Evolutionary conservation across 2,113 vertebrate species (phyloP).

Genomic region (Myiagra hebetior): DNA sequence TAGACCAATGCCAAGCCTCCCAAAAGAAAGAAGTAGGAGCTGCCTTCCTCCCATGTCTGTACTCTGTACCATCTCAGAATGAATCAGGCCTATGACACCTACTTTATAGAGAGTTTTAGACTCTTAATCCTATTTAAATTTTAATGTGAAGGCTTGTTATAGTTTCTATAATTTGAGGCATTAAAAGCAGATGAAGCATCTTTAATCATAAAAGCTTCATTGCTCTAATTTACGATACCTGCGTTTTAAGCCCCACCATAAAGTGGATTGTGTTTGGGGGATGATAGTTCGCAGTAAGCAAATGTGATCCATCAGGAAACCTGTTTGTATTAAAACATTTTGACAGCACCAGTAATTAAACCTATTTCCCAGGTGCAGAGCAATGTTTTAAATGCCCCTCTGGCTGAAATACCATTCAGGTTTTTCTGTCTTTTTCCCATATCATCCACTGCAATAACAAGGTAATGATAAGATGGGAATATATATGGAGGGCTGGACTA

Average conservation of each 20-base stretch:
- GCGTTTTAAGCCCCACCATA: conserved; percentile 42
- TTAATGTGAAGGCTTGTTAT: conserved; percentile 60
- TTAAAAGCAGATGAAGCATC: conserved; percentile 63
- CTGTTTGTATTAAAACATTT: conserved; percentile 74
- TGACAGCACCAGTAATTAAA: conserved; percentile 75
- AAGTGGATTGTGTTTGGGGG: conserved; percentile 56
- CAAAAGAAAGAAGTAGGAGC: background rate
- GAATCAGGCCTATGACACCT: background rate
- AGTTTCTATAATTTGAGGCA: conserved; percentile 57
- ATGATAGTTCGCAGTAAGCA: conserved; percentile 56
- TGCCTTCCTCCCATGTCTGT: background rate
- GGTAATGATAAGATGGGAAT: conserved; percentile 48
- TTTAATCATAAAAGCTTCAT: conserved; percentile 71
- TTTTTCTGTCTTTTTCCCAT: conserved; percentile 51
- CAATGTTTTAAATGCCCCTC: conserved; percentile 66
- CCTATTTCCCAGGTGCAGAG: conserved; percentile 71
- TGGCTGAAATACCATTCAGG: conserved; percentile 53
- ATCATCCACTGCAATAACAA: conserved; percentile 39
- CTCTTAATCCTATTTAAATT: conserved; percentile 59
- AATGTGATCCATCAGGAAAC: conserved; percentile 67
- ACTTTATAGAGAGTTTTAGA: background rate
- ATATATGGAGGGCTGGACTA: background rate
- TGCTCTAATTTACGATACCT: conserved; percentile 65
- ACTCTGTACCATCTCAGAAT: background rate
- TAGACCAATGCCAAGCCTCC: background rate